Base-by-base conservation (phyloP, 2,113 vertebrate species). In the Leuciscus idus region DNA sequence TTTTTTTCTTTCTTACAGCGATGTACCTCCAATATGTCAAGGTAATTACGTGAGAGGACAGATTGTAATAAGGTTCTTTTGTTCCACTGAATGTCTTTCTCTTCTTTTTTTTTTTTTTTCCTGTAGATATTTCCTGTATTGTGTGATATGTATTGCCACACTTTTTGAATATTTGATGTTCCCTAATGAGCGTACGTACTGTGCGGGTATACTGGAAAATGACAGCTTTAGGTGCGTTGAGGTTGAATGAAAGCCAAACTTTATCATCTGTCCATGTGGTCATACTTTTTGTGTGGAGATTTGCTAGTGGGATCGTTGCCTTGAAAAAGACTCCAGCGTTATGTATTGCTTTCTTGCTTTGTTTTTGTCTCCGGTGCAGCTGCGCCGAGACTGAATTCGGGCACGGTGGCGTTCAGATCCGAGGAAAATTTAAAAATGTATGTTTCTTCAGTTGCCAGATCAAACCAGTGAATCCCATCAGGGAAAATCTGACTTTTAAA, bases 21-120 rank as follows among this genome's bases (percentile, higher is more conserved):
- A 86, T 84, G 80, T 89, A 91, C 87, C 89, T 90, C 89, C 80
- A 82, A 79, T 81, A 88, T 83, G 79, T 86, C 83, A 84, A 87
- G 83, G 86, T 87, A 88, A 81, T 81, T 73, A 83, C 57, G 15
- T 23, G 30, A 83, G 84, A 85, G 82, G 74, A 89, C 72, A 83
- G 46, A 73, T 83, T 80, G 66, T 81, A 81, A 83, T 75, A 84
- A 72, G 85, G 83, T 74, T 84, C 72, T 81, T 61, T 59, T 68
- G 76, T 74, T 72, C 89, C 91, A 84, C 89, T 57, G 74, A 84
- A 84, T 91, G 88, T 39, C 81, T 90, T 83, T 89, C 57, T 87
- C 87, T 90, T 52, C 90, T 91, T 88, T 61, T 50, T 80, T 88
- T 61, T 50, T 80, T 88, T 59, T 55, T 79, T 66, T 81, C 86